Conservation (phyloP, 2,888 invertebrate genomes). For the Sceliomorpha sp. region DNA sequence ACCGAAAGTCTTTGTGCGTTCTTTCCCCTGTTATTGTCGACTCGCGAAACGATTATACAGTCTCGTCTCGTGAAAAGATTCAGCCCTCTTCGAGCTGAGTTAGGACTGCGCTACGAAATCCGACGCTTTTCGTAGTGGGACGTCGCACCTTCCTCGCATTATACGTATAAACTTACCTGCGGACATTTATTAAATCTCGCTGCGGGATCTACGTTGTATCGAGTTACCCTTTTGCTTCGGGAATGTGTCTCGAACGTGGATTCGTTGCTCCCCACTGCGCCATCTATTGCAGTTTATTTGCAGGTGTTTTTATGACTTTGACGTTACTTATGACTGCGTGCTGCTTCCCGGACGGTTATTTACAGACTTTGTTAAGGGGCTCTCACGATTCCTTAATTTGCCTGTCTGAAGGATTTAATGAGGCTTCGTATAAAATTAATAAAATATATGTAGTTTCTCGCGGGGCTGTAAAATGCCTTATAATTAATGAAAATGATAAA, state of each 20-base stretch:
- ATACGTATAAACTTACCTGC: slow-evolving; percentile 57
- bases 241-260: slow-evolving; percentile 25
- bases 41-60: slow-evolving; percentile 50
- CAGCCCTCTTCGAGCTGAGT: slow-evolving; percentile 44
- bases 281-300: slow-evolving; percentile 33
- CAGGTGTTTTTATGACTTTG: slow-evolving; percentile 33
- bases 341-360: not conserved
- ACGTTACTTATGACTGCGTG: slow-evolving; percentile 13
- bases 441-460: too few relatives aligned
- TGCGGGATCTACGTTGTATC: slow-evolving; percentile 65
- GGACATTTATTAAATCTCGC: slow-evolving; percentile 76
- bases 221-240: slow-evolving; percentile 51
- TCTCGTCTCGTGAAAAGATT: slow-evolving; percentile 44
- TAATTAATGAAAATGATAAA: too few relatives aligned
- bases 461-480: too few relatives aligned
- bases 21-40: slow-evolving; percentile 50
- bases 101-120: slow-evolving; percentile 41
- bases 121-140: slow-evolving; percentile 45
- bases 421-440: too few relatives aligned
- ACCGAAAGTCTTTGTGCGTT: slow-evolving; percentile 41
- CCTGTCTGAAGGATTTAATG: too few relatives aligned
- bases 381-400: too few relatives aligned
- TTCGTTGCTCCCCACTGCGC: slow-evolving; percentile 25
- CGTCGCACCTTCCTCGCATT: slow-evolving; percentile 47
- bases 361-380: too few relatives aligned